phyloP scores from a whole-genome alignment of 2,797 vertebrate genomes.

The Forpus xanthops region DNA sequence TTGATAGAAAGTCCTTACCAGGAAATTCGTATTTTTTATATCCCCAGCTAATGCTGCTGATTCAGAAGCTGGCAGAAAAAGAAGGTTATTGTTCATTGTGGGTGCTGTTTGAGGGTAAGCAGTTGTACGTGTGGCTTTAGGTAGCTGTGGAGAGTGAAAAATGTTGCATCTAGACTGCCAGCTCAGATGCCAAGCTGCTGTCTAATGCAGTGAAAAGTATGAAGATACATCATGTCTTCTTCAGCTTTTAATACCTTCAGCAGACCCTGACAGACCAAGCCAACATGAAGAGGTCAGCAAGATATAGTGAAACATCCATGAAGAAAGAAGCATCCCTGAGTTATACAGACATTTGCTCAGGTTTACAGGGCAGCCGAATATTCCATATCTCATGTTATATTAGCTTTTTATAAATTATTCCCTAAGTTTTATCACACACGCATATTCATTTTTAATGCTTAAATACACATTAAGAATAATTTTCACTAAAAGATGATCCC shows the following conservation, averaged over 20 bases:
- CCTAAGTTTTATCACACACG: conserved; percentile 15
- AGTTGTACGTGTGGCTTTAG: neutral
- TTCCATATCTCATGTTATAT: neutral
- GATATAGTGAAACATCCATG: neutral
- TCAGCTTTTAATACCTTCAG: neutral
- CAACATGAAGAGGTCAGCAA: neutral
- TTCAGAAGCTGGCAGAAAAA: neutral
- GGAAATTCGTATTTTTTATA: neutral
- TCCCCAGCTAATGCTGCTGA: neutral
- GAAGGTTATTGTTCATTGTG: fast-evolving
- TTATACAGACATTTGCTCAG: neutral
- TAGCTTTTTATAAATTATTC: conserved; percentile 72
- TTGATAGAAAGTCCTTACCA: neutral
- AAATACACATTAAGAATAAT: conserved; percentile 57
- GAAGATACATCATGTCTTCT: neutral
- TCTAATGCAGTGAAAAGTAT: neutral
- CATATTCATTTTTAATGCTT: conserved; percentile 67
- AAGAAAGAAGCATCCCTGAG: neutral
- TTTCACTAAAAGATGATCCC: conserved; percentile 48
- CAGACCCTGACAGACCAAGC: neutral
- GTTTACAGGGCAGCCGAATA: conserved; percentile 11
- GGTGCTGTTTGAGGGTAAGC: neutral
- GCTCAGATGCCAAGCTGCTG: neutral
- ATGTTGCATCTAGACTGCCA: neutral
- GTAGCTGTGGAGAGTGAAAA: neutral